These are phyloP conservation scores for Sapajus apella DNA, from an alignment of 2,113 vertebrate genomes.

Conservation along the genomic window DNA sequence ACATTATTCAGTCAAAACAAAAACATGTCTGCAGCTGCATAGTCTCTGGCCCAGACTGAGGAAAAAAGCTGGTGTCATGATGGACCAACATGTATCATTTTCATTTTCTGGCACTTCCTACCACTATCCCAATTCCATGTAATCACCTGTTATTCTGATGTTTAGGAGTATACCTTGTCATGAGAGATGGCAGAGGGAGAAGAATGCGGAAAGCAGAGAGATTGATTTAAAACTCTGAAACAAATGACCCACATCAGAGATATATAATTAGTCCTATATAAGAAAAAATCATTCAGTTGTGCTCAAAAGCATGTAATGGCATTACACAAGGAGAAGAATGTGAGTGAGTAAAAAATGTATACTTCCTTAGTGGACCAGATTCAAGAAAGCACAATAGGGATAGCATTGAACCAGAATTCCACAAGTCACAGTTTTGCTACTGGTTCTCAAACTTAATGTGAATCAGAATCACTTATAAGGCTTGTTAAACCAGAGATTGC, in stretches of 20 bases:
- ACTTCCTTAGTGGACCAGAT: neutral
- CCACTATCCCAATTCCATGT: neutral
- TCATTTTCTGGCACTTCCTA: neutral
- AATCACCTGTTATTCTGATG: neutral
- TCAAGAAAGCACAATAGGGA: neutral
- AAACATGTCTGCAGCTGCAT: neutral
- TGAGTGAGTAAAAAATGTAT: neutral
- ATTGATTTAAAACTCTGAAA: neutral
- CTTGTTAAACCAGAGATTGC: neutral
- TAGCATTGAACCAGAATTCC: neutral
- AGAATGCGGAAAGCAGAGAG: neutral
- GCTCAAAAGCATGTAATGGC: neutral
- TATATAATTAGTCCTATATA: neutral
- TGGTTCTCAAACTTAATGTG: neutral
- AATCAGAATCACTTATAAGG: neutral
- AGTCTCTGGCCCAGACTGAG: neutral
- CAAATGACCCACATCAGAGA: neutral
- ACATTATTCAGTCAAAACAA: neutral
- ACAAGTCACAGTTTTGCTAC: neutral
- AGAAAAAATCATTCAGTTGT: neutral
- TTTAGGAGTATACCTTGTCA: neutral
- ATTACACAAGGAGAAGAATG: neutral
- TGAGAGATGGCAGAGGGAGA: no score
- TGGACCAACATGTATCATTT: neutral
- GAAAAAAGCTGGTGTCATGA: neutral